These are phyloP conservation scores for Tangara arthus DNA, from an alignment of 2,797 vertebrate species.

Conservation along the genomic window DNA sequence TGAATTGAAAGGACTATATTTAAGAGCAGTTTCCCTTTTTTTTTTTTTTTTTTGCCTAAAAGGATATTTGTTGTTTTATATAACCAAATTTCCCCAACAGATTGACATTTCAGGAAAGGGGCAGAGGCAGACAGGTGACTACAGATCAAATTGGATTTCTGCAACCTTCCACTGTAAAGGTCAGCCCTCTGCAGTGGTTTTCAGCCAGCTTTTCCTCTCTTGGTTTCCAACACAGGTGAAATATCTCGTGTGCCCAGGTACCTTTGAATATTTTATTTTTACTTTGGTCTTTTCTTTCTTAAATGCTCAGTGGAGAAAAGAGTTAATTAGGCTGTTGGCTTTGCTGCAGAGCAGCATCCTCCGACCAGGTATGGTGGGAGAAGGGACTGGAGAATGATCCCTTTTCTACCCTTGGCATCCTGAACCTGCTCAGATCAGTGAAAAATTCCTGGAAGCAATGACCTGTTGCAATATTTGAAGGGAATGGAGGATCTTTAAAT, in stretches of 20 bases:
- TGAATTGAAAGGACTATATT: slow-evolving; percentile 28
- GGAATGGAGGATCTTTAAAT: background rate
- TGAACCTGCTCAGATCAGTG: fast-evolving
- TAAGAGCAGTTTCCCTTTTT: slow-evolving; percentile 4
- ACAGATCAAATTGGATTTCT: slow-evolving; percentile 78
- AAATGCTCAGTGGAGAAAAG: background rate
- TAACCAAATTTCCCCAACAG: slow-evolving; percentile 67
- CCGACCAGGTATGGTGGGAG: background rate
- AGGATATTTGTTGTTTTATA: slow-evolving; percentile 64
- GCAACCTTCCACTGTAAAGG: slow-evolving; percentile 74
- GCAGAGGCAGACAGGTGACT: slow-evolving; percentile 72
- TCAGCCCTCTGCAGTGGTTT: slow-evolving; percentile 56
- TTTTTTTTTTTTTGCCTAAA: background rate
- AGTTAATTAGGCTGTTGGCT: background rate
- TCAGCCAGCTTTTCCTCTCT: background rate
- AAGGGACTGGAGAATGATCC: fast-evolving
- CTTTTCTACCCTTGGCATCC: background rate
- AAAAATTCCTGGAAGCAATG: background rate
- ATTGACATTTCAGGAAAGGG: slow-evolving; percentile 75
- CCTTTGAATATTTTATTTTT: background rate
- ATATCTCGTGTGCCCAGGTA: background rate
- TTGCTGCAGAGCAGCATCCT: background rate
- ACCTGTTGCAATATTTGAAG: background rate
- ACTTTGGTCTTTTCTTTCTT: background rate
- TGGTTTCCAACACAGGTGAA: slow-evolving; percentile 31